Conservation (phyloP, 2,113 vertebrate genomes). For the Euleptes europaea region DNA sequence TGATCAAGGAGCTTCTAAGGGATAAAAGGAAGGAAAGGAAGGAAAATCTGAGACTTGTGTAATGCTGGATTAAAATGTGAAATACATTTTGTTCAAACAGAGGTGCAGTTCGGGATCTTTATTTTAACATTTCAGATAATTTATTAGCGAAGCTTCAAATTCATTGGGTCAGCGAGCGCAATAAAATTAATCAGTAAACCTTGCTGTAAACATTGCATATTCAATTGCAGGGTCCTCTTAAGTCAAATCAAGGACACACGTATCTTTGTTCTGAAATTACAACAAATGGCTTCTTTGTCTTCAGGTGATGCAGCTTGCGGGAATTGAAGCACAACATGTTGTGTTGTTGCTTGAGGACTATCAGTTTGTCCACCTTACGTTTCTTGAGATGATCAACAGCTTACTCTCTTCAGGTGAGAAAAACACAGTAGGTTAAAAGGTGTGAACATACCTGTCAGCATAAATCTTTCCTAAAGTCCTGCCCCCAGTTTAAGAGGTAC, state of each 20-base stretch:
- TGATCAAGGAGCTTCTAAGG: too few species aligned
- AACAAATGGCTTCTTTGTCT: slow-evolving; percentile 10
- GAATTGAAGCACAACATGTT: slow-evolving; percentile 91
- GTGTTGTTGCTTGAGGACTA: slow-evolving; percentile 92
- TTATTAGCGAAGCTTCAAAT: background rate
- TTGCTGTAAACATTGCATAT: background rate
- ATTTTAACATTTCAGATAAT: background rate
- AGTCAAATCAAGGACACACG: too few species aligned
- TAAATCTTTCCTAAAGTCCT: background rate
- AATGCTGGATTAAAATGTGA: background rate
- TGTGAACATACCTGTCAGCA: too few species aligned
- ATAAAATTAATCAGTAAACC: background rate
- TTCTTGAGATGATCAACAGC: slow-evolving; percentile 98
- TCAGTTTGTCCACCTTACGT: slow-evolving; percentile 89
- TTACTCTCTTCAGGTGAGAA: slow-evolving; percentile 93
- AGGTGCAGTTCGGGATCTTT: background rate
- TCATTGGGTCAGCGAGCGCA: background rate
- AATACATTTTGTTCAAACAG: background rate
- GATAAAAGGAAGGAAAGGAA: too few species aligned
- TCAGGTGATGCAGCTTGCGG: slow-evolving; percentile 91
- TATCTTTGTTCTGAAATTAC: background rate
- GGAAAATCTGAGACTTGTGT: background rate
- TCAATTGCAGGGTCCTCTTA: background rate
- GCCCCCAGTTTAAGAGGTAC: too few species aligned
- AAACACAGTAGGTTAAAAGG: slow-evolving; percentile 12